Conservation (phyloP, 2,113 vertebrate genomes). For the Microtus pennsylvanicus region DNA sequence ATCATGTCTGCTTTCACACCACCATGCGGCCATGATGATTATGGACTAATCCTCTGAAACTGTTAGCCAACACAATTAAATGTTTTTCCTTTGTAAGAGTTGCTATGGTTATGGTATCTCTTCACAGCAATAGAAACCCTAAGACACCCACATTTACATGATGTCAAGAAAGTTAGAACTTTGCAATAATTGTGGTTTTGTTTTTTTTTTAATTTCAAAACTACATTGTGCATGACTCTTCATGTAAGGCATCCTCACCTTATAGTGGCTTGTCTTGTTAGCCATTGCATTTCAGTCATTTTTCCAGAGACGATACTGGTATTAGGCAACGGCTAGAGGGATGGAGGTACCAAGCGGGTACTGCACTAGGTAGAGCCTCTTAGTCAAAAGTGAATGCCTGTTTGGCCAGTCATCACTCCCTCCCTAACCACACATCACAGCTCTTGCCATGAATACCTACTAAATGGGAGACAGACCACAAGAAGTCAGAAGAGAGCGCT, state of each 20-base stretch:
- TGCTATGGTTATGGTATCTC: background rate
- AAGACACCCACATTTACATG: background rate
- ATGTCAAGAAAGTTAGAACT: conserved; percentile 35
- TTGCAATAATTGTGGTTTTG: background rate
- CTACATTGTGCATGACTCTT: background rate
- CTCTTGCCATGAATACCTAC: background rate
- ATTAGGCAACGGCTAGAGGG: background rate
- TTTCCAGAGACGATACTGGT: background rate
- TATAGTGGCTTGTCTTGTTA: background rate
- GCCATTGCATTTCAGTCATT: background rate
- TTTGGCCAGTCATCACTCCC: background rate
- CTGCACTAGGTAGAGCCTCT: background rate
- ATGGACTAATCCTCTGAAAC: background rate
- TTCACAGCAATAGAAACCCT: background rate
- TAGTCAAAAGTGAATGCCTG: background rate
- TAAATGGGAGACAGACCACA: background rate
- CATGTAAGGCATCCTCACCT: background rate
- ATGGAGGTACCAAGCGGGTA: background rate
- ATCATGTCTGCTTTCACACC: background rate
- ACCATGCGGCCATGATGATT: background rate
- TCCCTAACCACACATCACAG: background rate
- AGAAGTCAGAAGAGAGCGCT: background rate
- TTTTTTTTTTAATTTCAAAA: conserved; percentile 10
- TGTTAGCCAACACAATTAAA: background rate
- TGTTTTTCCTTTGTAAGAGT: background rate